Evolutionary conservation across 2,888 invertebrate species (phyloP), one percentile per base, ranked within the genome.

Genomic region (Cantharis nigra): DNA sequence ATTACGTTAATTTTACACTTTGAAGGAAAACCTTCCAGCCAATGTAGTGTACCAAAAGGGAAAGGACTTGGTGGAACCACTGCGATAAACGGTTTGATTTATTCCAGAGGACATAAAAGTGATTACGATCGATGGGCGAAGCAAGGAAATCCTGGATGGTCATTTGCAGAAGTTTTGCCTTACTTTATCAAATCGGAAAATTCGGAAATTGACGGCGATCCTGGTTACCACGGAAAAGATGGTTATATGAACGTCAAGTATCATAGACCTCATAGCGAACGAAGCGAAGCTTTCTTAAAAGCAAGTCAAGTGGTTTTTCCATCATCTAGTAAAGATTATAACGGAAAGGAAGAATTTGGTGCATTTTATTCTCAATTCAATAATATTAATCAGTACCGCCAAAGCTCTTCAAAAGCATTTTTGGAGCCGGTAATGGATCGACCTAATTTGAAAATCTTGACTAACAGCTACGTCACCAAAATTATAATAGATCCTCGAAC

Each of bases 1-100:
- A 13, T 13, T 33, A 67, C 5, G 0, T 49, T n/a, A n/a, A 30
- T 33, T 18, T 16, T 23, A 67, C 74, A 64, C 23, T 69, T 49
- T 49, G 7, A 49, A 72, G 78, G 30, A 11, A 63, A 71, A 49
- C 49, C 77, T 33, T 71, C 74, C 62, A 70, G 70, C 71, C 63
- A 81, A 78, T 82, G 83, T 71, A 71, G 71, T 14, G 81, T 76
- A 77, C 93, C 94, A 0, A 90, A 93, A 69, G 96, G 96, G 0
- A 93, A 92, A 83, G 94, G 93, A 0, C 85, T 95, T 23, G 96
- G 96, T 0, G 96, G 96, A 0, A 92, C 93, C 3, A 94, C 94
- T 30, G 92, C 95, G 7, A 92, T 95, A 4, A 96, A 96, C 87
- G 95, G 92, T 83, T 94, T 96, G 94, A 89, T 94, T 0, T 96